Conservation (phyloP, 2,797 vertebrate species). For the Glossophaga mutica region DNA sequence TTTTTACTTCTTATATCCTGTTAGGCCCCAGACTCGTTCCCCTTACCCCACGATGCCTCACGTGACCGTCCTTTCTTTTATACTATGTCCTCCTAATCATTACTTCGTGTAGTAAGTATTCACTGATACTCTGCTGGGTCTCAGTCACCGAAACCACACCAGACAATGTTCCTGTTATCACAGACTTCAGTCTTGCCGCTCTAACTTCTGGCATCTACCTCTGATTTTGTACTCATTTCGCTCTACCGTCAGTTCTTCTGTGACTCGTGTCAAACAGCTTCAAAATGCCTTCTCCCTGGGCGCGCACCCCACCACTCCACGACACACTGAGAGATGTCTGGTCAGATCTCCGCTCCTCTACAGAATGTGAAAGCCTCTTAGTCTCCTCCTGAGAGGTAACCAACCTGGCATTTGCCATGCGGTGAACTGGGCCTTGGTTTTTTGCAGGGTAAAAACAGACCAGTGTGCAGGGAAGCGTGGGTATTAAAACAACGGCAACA, state of each 20-base stretch:
- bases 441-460: background rate
- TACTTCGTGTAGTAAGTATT: background rate
- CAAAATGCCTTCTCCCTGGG: background rate
- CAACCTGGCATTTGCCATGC: background rate
- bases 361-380: background rate
- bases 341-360: background rate
- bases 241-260: background rate
- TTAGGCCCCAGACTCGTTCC: background rate
- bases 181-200: background rate
- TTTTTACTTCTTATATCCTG: background rate
- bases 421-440: background rate
- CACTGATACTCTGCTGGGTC: background rate
- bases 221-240: background rate
- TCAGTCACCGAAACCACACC: background rate
- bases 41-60: background rate
- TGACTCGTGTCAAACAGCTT: background rate
- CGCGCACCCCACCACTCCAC: fast-evolving
- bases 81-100: background rate
- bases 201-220: background rate
- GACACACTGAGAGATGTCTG: background rate
- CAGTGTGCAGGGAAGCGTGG: background rate
- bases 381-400: background rate
- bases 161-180: background rate
- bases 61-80: background rate
- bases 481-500: background rate